These are phyloP conservation scores for Todus mexicanus DNA, from an alignment of 2,797 vertebrate genomes.

Conservation along the genomic window DNA sequence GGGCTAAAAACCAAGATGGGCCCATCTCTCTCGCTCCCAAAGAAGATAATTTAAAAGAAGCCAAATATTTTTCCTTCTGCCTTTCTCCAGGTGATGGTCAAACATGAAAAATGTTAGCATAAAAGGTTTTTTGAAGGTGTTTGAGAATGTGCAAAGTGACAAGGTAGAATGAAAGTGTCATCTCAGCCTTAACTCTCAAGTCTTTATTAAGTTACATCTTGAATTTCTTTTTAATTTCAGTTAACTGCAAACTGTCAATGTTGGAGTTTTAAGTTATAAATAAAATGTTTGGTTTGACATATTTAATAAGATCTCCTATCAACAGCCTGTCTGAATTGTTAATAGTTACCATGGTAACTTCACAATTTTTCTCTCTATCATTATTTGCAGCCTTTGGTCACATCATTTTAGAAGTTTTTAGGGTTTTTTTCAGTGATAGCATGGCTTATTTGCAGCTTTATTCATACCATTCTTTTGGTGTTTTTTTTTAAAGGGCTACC, in stretches of 20 bases:
- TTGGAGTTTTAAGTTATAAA: slow-evolving; percentile 41
- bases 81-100: background rate
- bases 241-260: background rate
- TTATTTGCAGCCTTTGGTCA: slow-evolving; percentile 56
- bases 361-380: slow-evolving; percentile 23
- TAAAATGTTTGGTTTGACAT: slow-evolving; percentile 55
- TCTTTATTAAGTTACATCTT: slow-evolving; percentile 22
- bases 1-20: background rate
- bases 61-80: background rate
- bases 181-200: background rate
- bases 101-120: background rate
- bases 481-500: slow-evolving; percentile 13
- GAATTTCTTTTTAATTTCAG: slow-evolving; percentile 39
- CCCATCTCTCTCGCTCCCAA: background rate
- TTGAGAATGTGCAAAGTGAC: background rate
- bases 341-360: slow-evolving; percentile 58
- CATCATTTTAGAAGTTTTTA: slow-evolving; percentile 38
- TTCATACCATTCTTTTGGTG: background rate
- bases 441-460: slow-evolving; percentile 29
- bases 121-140: background rate
- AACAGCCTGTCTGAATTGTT: slow-evolving; percentile 59
- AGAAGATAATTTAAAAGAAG: background rate
- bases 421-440: slow-evolving; percentile 19
- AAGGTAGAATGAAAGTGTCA: background rate
- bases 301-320: slow-evolving; percentile 48